Evolutionary conservation across 2,888 invertebrate genomes (phyloP).

Genomic region (Physocephala rufipes): DNA sequence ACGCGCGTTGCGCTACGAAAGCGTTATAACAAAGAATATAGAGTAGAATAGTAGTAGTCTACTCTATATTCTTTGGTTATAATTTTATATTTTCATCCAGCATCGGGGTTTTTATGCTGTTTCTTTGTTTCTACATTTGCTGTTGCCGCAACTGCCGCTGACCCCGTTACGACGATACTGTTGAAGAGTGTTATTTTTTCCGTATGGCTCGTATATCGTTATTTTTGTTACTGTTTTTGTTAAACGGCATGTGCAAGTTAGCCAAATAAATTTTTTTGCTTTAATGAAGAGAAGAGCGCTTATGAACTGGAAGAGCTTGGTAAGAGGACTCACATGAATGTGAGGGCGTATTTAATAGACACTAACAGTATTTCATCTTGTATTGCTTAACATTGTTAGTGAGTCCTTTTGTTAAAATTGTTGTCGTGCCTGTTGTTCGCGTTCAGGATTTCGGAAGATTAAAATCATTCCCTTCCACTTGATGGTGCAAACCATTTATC

Average conservation of each 20-base stretch:
- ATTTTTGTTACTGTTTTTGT: background rate
- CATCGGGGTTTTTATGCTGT: background rate
- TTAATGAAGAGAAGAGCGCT: background rate
- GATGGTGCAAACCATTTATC: background rate
- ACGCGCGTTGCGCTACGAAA: slow-evolving; percentile 7
- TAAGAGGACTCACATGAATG: slow-evolving; percentile 12
- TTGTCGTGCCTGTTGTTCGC: background rate
- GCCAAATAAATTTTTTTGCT: no score
- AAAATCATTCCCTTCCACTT: background rate
- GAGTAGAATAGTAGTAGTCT: no score
- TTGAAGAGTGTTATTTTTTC: background rate
- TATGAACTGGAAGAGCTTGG: slow-evolving; percentile 15
- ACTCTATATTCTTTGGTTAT: no score
- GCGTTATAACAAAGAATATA: no score
- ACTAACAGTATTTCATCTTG: slow-evolving; percentile 6
- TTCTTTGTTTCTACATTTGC: background rate
- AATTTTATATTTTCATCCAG: slow-evolving; percentile 11
- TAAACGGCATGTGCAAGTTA: background rate
- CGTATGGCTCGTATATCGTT: no score
- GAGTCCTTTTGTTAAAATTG: background rate
- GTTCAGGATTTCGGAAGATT: background rate
- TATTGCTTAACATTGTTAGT: slow-evolving; percentile 12
- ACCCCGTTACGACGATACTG: background rate
- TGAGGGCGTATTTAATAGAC: background rate
- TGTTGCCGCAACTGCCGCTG: background rate